These are phyloP conservation scores for Gymnorhina tibicen DNA, from an alignment of 2,113 vertebrate genomes.

Conservation along the genomic window DNA sequence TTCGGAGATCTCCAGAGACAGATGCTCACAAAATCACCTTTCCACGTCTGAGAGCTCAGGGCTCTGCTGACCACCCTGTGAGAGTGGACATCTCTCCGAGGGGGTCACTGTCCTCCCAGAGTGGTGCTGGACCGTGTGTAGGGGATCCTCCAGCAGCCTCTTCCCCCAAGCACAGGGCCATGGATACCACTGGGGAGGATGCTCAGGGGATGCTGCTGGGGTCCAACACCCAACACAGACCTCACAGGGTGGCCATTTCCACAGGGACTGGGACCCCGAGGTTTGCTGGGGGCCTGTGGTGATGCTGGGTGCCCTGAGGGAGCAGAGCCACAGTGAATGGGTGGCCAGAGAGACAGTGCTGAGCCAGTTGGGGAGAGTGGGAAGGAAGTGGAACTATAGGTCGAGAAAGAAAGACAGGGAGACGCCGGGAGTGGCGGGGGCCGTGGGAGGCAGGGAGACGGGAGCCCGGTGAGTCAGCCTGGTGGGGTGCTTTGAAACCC, in stretches of 20 bases:
- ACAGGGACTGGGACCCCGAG: accelerated
- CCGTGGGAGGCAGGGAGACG: constrained; percentile 49
- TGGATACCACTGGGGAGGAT: neutral
- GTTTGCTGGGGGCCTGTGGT: accelerated
- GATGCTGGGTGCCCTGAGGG: neutral
- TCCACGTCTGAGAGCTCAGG: neutral
- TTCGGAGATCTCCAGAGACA: neutral
- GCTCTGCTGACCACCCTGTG: neutral
- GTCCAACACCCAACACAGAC: accelerated
- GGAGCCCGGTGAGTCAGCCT: constrained; percentile 33
- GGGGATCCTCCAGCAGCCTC: neutral
- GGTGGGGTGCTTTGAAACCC: constrained; percentile 25
- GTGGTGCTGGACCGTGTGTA: neutral
- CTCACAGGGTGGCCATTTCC: accelerated
- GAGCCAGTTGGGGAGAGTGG: neutral
- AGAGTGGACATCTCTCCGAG: neutral
- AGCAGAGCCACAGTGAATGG: neutral
- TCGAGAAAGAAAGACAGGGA: constrained; percentile 34
- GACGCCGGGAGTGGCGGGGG: constrained; percentile 53
- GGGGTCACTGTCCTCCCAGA: neutral
- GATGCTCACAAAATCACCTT: accelerated
- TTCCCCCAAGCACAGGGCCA: neutral
- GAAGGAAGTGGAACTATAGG: neutral
- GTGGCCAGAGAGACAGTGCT: neutral
- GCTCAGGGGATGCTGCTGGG: neutral